Base-by-base conservation (phyloP, 2,113 vertebrate species). In the rat (Rattus norvegicus) region DNA sequence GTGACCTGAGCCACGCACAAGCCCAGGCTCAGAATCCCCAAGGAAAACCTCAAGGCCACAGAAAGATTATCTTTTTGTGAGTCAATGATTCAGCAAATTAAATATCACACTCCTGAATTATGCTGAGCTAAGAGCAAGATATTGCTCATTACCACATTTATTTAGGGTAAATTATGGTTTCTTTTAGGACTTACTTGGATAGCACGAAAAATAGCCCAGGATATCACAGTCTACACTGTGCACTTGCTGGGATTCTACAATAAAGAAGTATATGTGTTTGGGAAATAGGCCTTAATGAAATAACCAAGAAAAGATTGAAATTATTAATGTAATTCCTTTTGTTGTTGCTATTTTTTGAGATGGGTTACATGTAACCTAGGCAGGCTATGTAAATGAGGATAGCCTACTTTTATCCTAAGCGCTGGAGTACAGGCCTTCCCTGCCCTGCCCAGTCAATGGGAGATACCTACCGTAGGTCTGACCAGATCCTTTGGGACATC, bases 381-480 rank as follows among this genome's bases (percentile, higher is more conserved):
- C 39, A 85, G 59, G 26, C 81, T 63, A 43, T 30, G 56, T 65
- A 17, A 63, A 26, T 9, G 39, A 85, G n/a, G 14, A 85, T 47
- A 14, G 13, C 30, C 6, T 20, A 16, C 33, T 28, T 70, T 17
- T 5, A 16, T 49, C 39, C 81, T 49, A 7, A 4, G 28, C 6
- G 43, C 26, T 67, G n/a, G 63, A 11, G 59, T 49, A 30, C 39
- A 65, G 43, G 63, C 28, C 63, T 69, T 5, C 43, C 8, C 13
- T n/a, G 67, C 36, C 67, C 24, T 11, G 22, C 36, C 11, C 61
- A 67, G 47, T 36, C 59, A 69, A 69, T 5, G 33, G 26, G 91
- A 49, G 83, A 76, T 19, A 96, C 98, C 80, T 98, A 99, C 98
- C 97, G 75, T 79, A 73, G 98, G 97, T 76, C 98, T 99, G 43